Evolutionary conservation across 2,888 invertebrate genomes (phyloP), one percentile per base, ranked within the genome.

Genomic region (Heliconius erato): DNA sequence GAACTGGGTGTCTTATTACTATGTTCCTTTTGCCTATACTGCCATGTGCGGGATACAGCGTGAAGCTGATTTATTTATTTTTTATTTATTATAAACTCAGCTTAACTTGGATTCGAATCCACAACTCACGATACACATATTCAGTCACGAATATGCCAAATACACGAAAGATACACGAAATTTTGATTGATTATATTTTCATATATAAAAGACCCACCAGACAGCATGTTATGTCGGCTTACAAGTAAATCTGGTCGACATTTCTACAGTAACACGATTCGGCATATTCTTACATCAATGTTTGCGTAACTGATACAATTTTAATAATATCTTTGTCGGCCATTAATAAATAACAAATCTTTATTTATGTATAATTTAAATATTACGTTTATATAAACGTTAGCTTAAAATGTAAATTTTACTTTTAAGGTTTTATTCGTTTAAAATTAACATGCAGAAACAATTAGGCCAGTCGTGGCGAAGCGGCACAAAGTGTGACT

Each of bases 291-390:
- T 82, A 80, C 79, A 74, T 83, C 35, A 80, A 78, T 80, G 68
- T 16, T 83, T 83, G 68, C 68, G 79, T 74, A 83, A 84, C 79
- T 79, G 83, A 86, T 86, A 87, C 86, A 74, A 81, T 78, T 82
- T 83, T 68, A 78, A 65, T 49, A 67, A 26, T 72, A 72, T 72
- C 16, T 40, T 72, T 72, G 26, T 72, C 44, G 44, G 0, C 19
- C 69, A 76, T 77, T 81, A 77, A 71, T 28, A 68, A 67, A 40
- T 26, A 77, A 67, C 44, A 65, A 40, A 77, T 77, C 40, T 65
- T 67, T 77, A 63, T 44, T 65, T 65, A 67, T 44, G 23, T 59
- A 59, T 28, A 59, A 74, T 59, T 74, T 59, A n/a, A 59, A 74
- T 74, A 59, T 74, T 59, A 16, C n/a, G 7, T 71, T 40, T 54